Conservation (phyloP, 2,797 vertebrate genomes). For the Muraenolepis orangiensis region DNA sequence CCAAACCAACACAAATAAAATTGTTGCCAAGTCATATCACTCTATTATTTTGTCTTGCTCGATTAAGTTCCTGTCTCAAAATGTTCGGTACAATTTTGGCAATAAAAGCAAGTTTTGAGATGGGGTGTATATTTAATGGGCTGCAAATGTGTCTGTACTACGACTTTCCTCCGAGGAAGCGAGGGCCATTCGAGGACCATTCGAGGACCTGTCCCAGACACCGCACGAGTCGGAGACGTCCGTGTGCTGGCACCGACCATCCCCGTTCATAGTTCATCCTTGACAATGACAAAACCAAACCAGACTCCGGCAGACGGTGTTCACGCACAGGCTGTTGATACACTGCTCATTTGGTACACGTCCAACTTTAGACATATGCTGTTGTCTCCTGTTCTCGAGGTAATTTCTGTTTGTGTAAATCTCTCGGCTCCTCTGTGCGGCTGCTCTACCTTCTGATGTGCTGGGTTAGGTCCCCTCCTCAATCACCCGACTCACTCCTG, state of each 20-base stretch:
- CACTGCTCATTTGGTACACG: conserved; percentile 17
- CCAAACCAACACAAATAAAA: conserved; percentile 53
- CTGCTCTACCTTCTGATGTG: conserved; percentile 44
- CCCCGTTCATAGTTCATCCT: neutral
- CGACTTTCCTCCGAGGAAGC: neutral
- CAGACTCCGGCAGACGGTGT: neutral
- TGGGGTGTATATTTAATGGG: neutral
- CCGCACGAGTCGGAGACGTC: neutral
- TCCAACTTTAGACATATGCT: conserved; percentile 28
- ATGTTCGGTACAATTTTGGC: neutral
- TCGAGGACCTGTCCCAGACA: neutral
- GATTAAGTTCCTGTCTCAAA: neutral
- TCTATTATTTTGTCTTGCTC: conserved; percentile 40
- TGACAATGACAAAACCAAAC: neutral
- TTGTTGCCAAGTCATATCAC: conserved; percentile 49
- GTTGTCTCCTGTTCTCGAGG: conserved; percentile 18
- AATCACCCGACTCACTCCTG: conserved; percentile 31
- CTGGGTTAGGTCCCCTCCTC: conserved; percentile 26
- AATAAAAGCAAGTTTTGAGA: neutral
- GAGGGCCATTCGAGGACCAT: neutral
- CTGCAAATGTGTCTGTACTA: neutral
- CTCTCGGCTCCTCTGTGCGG: conserved; percentile 28
- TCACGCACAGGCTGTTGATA: conserved; percentile 21
- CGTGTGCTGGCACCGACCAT: neutral
- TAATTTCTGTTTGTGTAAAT: conserved; percentile 17